phyloP scores from a whole-genome alignment of 1,140 invertebrate species.

The Drosophila lowei region DNA sequence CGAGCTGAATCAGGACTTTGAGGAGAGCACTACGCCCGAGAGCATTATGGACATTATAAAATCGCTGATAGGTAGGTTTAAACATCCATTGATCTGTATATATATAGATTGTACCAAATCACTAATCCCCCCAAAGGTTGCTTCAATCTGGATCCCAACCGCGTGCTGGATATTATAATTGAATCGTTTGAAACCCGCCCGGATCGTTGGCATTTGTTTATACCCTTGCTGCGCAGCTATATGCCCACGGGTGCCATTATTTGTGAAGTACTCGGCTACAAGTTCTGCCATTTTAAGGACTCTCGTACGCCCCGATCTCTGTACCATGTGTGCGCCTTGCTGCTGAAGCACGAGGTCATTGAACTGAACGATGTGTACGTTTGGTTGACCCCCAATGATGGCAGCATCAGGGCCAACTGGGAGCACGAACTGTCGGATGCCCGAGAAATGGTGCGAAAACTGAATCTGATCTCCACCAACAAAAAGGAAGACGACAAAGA shows the following conservation, averaged over 20 bases:
- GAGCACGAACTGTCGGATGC: conserved; percentile 93
- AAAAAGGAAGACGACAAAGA: conserved; percentile 90
- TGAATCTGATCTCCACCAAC: conserved; percentile 93
- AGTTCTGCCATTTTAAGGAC: conserved; percentile 91
- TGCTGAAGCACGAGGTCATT: conserved; percentile 94
- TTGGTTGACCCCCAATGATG: conserved; percentile 94
- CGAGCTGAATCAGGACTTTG: conserved; percentile 96
- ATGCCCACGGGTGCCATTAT: conserved; percentile 93
- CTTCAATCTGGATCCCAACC: conserved; percentile 99
- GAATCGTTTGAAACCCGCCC: conserved; percentile 97
- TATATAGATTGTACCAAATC: neutral
- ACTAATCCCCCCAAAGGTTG: conserved; percentile 88
- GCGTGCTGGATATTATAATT: conserved; percentile 97
- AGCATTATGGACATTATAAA: conserved; percentile 93
- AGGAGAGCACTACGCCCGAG: conserved; percentile 86
- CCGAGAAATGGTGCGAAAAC: conserved; percentile 93
- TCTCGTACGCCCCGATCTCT: conserved; percentile 91
- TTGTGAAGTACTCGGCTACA: conserved; percentile 97
- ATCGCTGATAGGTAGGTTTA: conserved; percentile 92
- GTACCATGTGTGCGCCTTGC: conserved; percentile 94
- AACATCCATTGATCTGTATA: neutral
- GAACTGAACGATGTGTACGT: conserved; percentile 94
- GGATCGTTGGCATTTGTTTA: conserved; percentile 90
- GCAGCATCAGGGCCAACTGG: conserved; percentile 90
- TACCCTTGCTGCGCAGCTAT: conserved; percentile 92